These are phyloP conservation scores for Pandemis heparana DNA, from an alignment of 2,888 invertebrate species.

Conservation along the genomic window DNA sequence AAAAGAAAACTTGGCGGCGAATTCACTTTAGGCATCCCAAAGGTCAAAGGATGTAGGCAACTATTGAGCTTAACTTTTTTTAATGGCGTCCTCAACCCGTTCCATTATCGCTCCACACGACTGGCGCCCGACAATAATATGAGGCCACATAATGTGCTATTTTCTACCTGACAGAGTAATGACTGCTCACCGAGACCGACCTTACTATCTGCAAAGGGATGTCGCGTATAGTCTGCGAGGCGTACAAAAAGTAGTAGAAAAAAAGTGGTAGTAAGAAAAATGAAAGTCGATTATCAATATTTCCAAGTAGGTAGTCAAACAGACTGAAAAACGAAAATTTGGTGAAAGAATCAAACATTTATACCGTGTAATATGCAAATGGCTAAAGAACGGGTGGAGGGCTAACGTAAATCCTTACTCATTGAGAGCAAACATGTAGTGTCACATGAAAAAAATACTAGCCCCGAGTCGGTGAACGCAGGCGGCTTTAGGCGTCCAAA, in stretches of 20 bases:
- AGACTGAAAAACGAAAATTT: too few species aligned
- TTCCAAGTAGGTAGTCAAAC: not conserved
- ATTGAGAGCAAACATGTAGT: too few species aligned
- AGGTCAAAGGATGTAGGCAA: conserved; percentile 33
- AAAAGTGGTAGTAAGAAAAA: not conserved
- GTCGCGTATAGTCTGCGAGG: conserved; percentile 1
- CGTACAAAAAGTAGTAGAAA: not conserved
- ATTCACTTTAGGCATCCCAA: conserved; percentile 21
- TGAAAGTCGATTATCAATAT: not conserved
- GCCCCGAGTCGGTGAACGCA: too few species aligned
- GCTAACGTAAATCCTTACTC: too few species aligned
- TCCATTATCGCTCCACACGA: conserved; percentile 41
- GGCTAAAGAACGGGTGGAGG: too few species aligned
- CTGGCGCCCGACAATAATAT: conserved; percentile 37
- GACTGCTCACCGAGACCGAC: conserved; percentile 25
- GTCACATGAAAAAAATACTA: too few species aligned
- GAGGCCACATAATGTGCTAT: conserved; percentile 39
- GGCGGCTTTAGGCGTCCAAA: too few species aligned
- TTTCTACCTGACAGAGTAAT: conserved; percentile 43
- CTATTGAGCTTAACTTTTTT: conserved; percentile 42
- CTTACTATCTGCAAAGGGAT: conserved; percentile 17
- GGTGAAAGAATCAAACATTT: too few species aligned
- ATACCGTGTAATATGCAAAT: too few species aligned
- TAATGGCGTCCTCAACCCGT: conserved; percentile 37
- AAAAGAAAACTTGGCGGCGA: not conserved